A percentile compares a stretch with the other conserved stretches of the same genome.
Evolutionary conservation across 1,140 invertebrate genomes (phyloP).

Genomic region (Drosophila eugracilis): DNA sequence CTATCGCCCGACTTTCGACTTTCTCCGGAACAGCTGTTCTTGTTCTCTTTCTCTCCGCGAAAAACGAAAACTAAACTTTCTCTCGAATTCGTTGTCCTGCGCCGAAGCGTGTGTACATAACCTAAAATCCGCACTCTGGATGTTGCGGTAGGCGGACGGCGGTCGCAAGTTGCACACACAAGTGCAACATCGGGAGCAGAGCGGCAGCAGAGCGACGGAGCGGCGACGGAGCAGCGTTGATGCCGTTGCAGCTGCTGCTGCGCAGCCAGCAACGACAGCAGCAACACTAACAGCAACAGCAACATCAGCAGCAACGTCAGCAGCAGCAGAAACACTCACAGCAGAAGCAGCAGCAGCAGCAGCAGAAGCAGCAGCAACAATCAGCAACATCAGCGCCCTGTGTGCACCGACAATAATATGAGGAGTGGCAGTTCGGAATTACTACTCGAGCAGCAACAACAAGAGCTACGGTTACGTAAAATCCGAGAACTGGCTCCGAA

Average conservation of each 20-base stretch:
- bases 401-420: constrained; percentile 88
- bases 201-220: constrained; percentile 39
- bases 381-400: constrained; percentile 81
- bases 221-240: constrained; percentile 49
- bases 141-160: constrained; percentile 71
- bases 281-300: constrained; percentile 29
- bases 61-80: too few species aligned
- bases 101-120: constrained; percentile 77
- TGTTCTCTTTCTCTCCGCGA: constrained; percentile 22
- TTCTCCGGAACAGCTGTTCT: constrained; percentile 31
- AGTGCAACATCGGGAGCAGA: constrained; percentile 55
- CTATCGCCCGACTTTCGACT: constrained; percentile 24
- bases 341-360: constrained; percentile 39
- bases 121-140: constrained; percentile 62
- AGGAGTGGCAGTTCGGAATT: constrained; percentile 93
- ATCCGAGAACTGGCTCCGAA: constrained; percentile 88
- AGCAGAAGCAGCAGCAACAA: constrained; percentile 61
- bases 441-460: constrained; percentile 90
- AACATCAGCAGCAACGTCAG: constrained; percentile 35
- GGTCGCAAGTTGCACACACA: constrained; percentile 20
- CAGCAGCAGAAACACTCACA: constrained; percentile 27
- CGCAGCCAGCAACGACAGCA: constrained; percentile 62
- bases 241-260: constrained; percentile 82
- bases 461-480: constrained; percentile 89
- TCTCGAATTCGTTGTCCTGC: constrained; percentile 21